A percentile compares a stretch with the other conserved stretches of the same genome.
Conservation (phyloP, 2,797 vertebrate species). For the Argentina silus region DNA sequence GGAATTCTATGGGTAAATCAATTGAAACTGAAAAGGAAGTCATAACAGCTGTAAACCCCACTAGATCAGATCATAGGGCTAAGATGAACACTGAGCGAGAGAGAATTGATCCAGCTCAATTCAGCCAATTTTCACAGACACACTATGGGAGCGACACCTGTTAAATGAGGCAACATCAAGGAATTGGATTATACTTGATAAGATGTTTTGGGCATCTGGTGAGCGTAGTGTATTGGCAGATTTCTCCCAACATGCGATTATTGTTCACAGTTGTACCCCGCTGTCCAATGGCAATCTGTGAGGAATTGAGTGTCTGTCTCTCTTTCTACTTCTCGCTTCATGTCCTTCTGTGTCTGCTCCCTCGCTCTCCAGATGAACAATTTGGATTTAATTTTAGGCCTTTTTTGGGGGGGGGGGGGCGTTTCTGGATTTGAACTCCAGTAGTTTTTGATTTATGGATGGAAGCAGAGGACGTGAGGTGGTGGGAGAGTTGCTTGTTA, state of each 20-base stretch:
- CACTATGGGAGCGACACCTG: not conserved
- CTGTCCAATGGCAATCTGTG: not conserved
- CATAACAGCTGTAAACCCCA: not conserved
- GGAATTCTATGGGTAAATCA: not conserved
- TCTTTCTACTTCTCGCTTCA: not conserved
- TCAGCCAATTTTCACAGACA: not conserved
- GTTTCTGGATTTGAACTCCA: not conserved
- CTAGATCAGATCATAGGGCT: not conserved
- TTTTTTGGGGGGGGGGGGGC: not conserved
- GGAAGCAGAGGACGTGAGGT: not conserved
- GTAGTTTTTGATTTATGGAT: not conserved
- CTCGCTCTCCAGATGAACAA: not conserved
- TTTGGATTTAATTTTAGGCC: not conserved
- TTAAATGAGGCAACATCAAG: no score
- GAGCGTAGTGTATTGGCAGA: not conserved
- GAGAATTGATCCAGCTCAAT: not conserved
- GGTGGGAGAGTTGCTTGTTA: not conserved
- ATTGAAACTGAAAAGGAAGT: not conserved
- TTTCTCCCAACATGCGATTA: not conserved
- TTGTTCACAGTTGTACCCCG: not conserved
- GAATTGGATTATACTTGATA: conserved; percentile 11
- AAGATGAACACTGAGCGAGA: not conserved
- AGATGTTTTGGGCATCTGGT: not conserved
- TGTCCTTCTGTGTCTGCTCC: not conserved
- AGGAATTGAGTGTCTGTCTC: not conserved